Evolutionary conservation across 2,797 vertebrate genomes (phyloP).

Genomic region (Scolopax rusticola): DNA sequence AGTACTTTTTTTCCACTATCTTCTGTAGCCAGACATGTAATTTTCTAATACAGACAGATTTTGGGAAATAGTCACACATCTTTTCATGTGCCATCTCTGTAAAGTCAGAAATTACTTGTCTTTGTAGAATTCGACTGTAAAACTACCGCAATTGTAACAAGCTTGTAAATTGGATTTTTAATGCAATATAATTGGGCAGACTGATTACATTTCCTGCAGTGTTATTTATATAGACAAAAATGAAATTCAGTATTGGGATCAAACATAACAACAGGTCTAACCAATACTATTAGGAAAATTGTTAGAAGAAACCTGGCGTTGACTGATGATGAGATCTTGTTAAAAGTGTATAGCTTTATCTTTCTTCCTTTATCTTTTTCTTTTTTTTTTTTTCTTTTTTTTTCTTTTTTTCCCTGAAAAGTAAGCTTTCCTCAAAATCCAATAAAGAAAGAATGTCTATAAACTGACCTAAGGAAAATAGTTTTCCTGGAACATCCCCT

Average conservation of each 20-base stretch:
- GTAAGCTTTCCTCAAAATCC: neutral
- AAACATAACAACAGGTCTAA: neutral
- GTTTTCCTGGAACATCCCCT: neutral
- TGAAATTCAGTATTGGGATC: neutral
- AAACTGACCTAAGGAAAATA: neutral
- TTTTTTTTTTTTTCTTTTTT: no score
- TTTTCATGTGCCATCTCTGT: neutral
- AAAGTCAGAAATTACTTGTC: neutral
- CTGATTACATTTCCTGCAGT: neutral
- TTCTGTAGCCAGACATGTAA: neutral
- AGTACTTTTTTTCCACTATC: neutral
- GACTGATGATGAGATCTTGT: neutral
- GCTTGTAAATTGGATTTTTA: neutral
- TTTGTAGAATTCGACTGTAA: neutral
- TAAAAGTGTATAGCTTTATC: neutral
- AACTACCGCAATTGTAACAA: neutral
- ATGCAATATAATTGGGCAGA: neutral
- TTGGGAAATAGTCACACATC: neutral
- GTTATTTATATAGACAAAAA: neutral
- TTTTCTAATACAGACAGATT: neutral
- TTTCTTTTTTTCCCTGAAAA: neutral
- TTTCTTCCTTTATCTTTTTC: neutral
- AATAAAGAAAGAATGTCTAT: neutral
- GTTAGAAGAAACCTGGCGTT: neutral
- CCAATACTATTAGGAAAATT: neutral